phyloP scores from a whole-genome alignment of 2,113 vertebrate species.

The Merops nubicus region DNA sequence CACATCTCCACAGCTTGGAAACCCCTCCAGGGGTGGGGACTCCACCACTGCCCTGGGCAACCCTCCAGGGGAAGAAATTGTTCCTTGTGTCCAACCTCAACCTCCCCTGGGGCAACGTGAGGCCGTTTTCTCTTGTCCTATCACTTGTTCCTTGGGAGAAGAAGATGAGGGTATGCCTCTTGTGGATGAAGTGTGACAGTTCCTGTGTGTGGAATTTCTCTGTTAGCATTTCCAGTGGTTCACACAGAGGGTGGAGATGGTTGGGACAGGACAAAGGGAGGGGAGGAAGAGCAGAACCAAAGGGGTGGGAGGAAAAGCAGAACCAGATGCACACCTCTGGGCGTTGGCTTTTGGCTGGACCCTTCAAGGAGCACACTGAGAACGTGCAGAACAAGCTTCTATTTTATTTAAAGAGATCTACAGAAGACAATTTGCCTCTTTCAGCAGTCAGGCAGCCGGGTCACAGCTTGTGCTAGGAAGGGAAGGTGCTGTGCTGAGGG shows the following conservation, averaged over 20 bases:
- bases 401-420: neutral
- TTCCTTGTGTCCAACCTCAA: too few species aligned
- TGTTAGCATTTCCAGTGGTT: neutral
- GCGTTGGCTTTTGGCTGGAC: neutral
- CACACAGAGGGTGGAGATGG: neutral
- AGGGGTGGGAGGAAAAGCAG: neutral
- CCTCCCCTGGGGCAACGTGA: too few species aligned
- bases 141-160: too few species aligned
- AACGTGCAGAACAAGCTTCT: neutral
- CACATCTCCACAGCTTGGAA: too few species aligned
- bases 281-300: neutral
- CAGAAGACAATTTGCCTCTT: neutral
- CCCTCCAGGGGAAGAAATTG: too few species aligned
- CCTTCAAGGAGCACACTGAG: neutral
- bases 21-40: too few species aligned
- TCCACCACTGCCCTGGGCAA: too few species aligned
- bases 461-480: neutral
- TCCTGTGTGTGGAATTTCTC: neutral
- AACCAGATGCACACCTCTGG: neutral
- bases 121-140: too few species aligned
- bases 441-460: neutral
- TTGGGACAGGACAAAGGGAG: neutral
- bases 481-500: neutral
- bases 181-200: neutral
- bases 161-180: too few species aligned